Evolutionary conservation across 2,888 invertebrate species (phyloP), one percentile per base, ranked within the genome.

Genomic region (Lepidochrysops patricia): DNA sequence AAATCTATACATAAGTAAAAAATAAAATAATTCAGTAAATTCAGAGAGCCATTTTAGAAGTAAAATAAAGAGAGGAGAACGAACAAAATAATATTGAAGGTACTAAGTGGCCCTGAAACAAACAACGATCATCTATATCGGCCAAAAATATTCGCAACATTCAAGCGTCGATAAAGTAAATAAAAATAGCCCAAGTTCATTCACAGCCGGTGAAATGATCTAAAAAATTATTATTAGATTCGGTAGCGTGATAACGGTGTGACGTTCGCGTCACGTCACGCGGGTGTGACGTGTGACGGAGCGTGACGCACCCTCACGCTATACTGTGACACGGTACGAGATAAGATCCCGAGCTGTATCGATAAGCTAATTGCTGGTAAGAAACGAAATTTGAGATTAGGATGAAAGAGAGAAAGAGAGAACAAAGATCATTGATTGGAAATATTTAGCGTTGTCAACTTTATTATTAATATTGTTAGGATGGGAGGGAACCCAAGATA

Each of bases 221-320:
- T 32, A 23, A 54, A 54, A 54, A 54, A 54, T n/a, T 54, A 34
- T 58, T 58, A 35, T 52, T 26, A 58, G 35, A 34, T 50, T 50
- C 15, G 34, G 13, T 29, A 25, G 58, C 48, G 25, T 63, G 68
- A 68, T 68, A 68, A 54, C 15, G 15, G 54, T 58, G 60, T 57
- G 60, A 60, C 60, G 57, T 52, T 60, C 32, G 19, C 48, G 62
- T 62, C 58, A 59, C 62, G 62, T 63, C 65, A 63, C 60, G 65
- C 60, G 66, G 71, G 72, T 70, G 75, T 75, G 73, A 69, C 58
- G 66, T 57, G 66, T 66, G 70, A 66, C 70, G 62, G 62, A 71
- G 61, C 56, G 67, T 77, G 80, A 80, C 79, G 81, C 73, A 71
- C 68, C 72, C 70, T 64, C 57, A 67, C 68, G 65, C 64, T 63